phyloP scores from a whole-genome alignment of 64 coral and sea anemone genomes.

The Dendrophyllia cribrosa region DNA sequence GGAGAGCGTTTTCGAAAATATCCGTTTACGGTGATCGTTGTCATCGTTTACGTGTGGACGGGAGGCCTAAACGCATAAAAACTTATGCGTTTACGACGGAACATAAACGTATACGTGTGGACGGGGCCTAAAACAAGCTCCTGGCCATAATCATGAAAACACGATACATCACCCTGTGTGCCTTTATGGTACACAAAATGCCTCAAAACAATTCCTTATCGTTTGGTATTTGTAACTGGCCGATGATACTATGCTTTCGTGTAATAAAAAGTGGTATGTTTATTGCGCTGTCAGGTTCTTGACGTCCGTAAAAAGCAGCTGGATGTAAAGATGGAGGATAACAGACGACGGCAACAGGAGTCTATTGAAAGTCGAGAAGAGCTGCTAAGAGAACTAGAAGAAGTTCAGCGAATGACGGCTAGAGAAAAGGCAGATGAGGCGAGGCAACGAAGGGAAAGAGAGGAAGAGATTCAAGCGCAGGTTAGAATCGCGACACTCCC shows the following conservation, averaged over 20 bases:
- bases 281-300: slow-evolving; percentile 68
- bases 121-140: too few species aligned
- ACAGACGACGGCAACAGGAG: slow-evolving; percentile 79
- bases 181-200: too few species aligned
- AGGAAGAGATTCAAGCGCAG: slow-evolving; percentile 92
- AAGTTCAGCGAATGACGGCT: slow-evolving; percentile 87
- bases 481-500: neutral
- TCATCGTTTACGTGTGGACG: too few species aligned
- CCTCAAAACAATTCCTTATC: too few species aligned
- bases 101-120: too few species aligned
- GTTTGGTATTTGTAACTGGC: too few species aligned
- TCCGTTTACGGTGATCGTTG: too few species aligned
- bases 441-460: slow-evolving; percentile 63
- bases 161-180: too few species aligned
- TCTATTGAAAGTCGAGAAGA: slow-evolving; percentile 96
- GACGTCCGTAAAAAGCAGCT: slow-evolving; percentile 84
- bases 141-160: too few species aligned
- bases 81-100: too few species aligned
- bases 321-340: slow-evolving; percentile 85
- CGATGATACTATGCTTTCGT: neutral
- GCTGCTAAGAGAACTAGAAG: slow-evolving; percentile 89
- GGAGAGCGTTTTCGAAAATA: too few species aligned
- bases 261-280: neutral
- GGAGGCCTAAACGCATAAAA: too few species aligned
- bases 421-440: slow-evolving; percentile 90